Evolutionary conservation across 2,797 vertebrate genomes (phyloP).

Genomic region (Amazonetta brasiliensis): DNA sequence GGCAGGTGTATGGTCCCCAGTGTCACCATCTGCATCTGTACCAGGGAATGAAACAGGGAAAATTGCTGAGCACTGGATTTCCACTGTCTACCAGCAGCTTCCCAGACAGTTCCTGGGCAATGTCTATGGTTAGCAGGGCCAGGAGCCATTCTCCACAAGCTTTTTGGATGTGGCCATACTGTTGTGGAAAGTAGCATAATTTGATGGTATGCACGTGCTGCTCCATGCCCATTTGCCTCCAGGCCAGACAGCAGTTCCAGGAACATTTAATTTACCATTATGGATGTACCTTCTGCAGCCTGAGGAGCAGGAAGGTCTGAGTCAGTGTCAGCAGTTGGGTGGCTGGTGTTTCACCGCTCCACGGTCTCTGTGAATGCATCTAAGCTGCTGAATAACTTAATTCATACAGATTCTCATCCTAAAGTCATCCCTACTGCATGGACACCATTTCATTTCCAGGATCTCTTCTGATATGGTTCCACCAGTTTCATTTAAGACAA

Average conservation of each 20-base stretch:
- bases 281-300: background rate
- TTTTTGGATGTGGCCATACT: background rate
- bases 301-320: background rate
- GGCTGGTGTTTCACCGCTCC: background rate
- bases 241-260: rapidly evolving
- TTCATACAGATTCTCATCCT: background rate
- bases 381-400: background rate
- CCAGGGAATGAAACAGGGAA: background rate
- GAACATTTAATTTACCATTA: background rate
- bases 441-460: background rate
- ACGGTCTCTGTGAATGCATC: background rate
- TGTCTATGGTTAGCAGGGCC: background rate
- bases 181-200: background rate
- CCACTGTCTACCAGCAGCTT: background rate
- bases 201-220: background rate
- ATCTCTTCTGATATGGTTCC: background rate
- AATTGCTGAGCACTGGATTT: background rate
- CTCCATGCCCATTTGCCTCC: background rate
- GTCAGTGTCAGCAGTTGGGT: background rate
- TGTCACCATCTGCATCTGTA: background rate
- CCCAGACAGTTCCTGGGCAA: background rate
- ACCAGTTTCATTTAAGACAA: background rate
- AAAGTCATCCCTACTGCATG: background rate
- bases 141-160: background rate
- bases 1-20: background rate